Conservation (phyloP, 1,140 invertebrate genomes). For the Meloidogyne floridensis region DNA sequence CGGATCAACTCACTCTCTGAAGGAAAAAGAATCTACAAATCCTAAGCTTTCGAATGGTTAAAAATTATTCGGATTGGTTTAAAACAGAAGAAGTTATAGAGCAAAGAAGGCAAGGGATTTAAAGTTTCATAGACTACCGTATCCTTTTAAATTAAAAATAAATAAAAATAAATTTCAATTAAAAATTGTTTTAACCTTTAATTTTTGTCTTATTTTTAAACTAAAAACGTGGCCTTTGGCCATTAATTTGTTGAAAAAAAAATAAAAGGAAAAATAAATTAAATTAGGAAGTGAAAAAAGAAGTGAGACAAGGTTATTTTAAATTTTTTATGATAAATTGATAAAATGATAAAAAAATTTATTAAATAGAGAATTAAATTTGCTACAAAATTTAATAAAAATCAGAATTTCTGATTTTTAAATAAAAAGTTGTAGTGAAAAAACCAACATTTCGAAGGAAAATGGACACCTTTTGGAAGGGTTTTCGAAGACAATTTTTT, state of each 20-base stretch:
- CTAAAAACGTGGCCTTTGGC: slow-evolving; percentile 1
- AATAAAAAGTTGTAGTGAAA: background rate
- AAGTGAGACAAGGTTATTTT: background rate
- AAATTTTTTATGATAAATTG: background rate
- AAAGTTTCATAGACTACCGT: no score
- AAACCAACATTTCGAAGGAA: background rate
- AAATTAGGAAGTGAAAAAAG: slow-evolving; percentile 1
- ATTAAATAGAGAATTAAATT: background rate
- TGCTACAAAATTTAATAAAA: background rate
- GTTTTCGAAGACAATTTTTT: background rate
- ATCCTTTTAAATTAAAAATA: no score
- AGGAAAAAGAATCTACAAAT: no score
- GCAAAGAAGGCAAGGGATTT: no score
- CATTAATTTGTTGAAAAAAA: background rate
- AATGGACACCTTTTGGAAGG: background rate
- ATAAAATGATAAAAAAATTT: background rate
- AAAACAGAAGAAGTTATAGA: no score
- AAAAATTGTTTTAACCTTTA: slow-evolving; percentile 1
- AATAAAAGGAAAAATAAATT: background rate
- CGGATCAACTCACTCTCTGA: no score
- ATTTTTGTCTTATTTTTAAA: background rate
- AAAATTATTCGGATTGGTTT: no score
- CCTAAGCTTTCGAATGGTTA: no score
- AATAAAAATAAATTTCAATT: no score
- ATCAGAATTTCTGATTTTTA: background rate